Conservation (phyloP, 2,888 invertebrate genomes). For the Anarsia innoxiella region DNA sequence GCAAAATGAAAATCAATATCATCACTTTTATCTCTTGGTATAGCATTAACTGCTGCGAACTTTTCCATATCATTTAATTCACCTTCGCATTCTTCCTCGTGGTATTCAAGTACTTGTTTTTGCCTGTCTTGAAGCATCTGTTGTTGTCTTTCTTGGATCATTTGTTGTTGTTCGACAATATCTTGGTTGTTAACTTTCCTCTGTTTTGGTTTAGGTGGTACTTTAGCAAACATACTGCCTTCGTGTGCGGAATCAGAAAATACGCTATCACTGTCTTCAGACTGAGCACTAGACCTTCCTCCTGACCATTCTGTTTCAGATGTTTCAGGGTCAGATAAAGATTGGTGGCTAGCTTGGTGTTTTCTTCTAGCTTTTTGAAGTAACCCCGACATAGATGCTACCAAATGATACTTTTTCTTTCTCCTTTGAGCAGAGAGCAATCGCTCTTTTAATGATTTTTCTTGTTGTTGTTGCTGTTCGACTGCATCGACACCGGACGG, state of each 20-base stretch:
- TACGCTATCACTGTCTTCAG: slow-evolving; percentile 84
- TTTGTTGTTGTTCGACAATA: slow-evolving; percentile 66
- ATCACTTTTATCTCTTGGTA: slow-evolving; percentile 67
- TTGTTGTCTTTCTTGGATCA: slow-evolving; percentile 65
- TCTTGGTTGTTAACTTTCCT: slow-evolving; percentile 67
- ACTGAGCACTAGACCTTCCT: slow-evolving; percentile 79
- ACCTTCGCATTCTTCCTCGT: slow-evolving; percentile 44
- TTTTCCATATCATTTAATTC: slow-evolving; percentile 56
- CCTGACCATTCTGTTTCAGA: slow-evolving; percentile 83
- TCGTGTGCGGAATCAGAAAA: slow-evolving; percentile 82
- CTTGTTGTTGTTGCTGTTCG: slow-evolving; percentile 64
- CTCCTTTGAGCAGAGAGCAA: slow-evolving; percentile 71
- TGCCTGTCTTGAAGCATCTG: slow-evolving; percentile 40
- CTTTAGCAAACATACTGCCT: slow-evolving; percentile 78
- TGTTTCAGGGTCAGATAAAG: slow-evolving; percentile 84
- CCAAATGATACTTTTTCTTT: slow-evolving; percentile 87
- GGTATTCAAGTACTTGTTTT: slow-evolving; percentile 56
- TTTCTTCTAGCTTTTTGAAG: slow-evolving; percentile 88
- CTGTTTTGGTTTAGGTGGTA: slow-evolving; percentile 62
- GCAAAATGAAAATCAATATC: slow-evolving; percentile 72
- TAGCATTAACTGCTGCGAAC: slow-evolving; percentile 27
- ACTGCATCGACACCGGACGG: slow-evolving; percentile 80
- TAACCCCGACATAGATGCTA: slow-evolving; percentile 89
- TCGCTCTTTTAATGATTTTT: slow-evolving; percentile 64
- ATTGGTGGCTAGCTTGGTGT: slow-evolving; percentile 76